Evolutionary conservation across 2,797 vertebrate genomes (phyloP), one percentile per base, ranked within the genome.

Genomic region (Crocidura indochinensis): DNA sequence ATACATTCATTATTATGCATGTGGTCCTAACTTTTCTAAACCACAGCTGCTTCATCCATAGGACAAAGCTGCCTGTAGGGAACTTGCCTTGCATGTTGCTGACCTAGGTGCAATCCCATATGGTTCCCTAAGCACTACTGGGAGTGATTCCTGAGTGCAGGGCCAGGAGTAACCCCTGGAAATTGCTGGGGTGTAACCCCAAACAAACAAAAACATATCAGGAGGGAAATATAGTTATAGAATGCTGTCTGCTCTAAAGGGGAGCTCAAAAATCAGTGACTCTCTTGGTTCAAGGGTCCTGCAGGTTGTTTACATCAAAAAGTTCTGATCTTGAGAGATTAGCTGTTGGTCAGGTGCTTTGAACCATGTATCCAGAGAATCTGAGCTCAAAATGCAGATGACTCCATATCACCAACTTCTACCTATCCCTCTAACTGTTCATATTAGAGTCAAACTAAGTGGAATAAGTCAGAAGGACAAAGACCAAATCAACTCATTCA

Each of bases 141-240:
- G 38, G 38, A 38, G 38, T 38, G 38, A 38, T 38, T 38, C 38
- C 5, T 38, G 38, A 38, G 38, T 38, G 38, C 38, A 38, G 38
- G 5, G 38, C 38, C 38, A 38, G 38, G 38, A 38, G 38, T 38
- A 38, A 38, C 38, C 38, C 38, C 38, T 38, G 38, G 38, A 38
- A 38, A 38, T 38, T 38, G 2, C 38, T 38, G 38, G 38, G 38
- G 38, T 38, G 38, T 38, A 5, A 38, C 38, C 38, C 38, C 38
- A 38, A 38, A 38, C 38, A 38, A 38, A 38, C 38, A 38, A 38
- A 38, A 38, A 38, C 38, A 38, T 38, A 38, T 38, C 60, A 83
- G 86, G 47, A 29, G 56, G 53, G 78, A 92, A 79, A 26, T 73
- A 75, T 22, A 78, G 24, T 82, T 27, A 82, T 77, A 29, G 11